A percentile compares a stretch with the other conserved stretches of the same genome.
Evolutionary conservation across 2,113 vertebrate species (phyloP).

Genomic region (Siphamia tubifer): DNA sequence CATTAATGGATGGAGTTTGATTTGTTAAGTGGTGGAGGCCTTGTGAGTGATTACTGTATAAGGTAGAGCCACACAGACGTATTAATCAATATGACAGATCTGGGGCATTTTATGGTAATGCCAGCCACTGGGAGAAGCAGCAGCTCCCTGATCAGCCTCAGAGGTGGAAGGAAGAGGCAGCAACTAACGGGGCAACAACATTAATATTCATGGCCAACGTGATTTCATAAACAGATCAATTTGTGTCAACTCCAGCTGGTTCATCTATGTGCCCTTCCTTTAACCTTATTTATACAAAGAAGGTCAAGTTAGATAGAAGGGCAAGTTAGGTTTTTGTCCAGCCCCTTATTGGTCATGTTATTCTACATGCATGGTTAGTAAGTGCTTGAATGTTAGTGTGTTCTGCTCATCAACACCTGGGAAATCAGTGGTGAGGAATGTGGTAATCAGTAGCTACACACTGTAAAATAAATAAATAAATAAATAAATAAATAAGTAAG

Average conservation of each 20-base stretch:
- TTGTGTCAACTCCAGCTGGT: background rate
- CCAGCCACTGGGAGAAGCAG: slow-evolving; percentile 73
- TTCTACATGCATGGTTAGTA: background rate
- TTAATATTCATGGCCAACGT: slow-evolving; percentile 2
- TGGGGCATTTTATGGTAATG: slow-evolving; percentile 90
- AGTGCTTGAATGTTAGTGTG: background rate
- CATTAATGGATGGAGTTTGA: slow-evolving; percentile 88
- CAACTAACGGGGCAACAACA: background rate
- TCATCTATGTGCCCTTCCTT: background rate
- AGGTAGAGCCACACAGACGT: slow-evolving; percentile 89
- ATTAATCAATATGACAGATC: slow-evolving; percentile 96
- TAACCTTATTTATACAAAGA: background rate
- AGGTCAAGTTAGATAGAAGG: background rate
- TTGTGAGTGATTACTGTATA: slow-evolving; percentile 89
- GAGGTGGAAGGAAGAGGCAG: background rate
- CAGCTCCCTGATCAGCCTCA: background rate
- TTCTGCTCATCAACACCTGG: too few species aligned
- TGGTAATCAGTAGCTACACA: too few species aligned
- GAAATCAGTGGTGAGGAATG: too few species aligned
- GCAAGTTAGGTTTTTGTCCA: background rate
- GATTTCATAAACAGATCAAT: slow-evolving; percentile 18
- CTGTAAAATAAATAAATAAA: too few species aligned
- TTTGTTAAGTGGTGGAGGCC: slow-evolving; percentile 86
- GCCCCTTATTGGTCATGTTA: background rate
- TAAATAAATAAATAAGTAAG: too few species aligned